Conservation (phyloP, 2,888 invertebrate species). For the Scaptomyza reducta region DNA sequence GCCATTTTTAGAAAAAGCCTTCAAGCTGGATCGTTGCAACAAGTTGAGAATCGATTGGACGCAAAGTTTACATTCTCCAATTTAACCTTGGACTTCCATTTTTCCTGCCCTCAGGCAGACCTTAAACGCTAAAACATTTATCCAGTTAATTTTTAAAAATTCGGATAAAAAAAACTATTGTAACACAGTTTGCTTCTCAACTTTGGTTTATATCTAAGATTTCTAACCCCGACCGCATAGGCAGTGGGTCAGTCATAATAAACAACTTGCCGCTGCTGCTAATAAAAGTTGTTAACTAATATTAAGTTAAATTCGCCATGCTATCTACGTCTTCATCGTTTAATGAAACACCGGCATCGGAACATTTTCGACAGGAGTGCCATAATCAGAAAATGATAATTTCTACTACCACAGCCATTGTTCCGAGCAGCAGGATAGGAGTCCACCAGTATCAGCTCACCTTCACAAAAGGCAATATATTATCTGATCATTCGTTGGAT, state of each 20-base stretch:
- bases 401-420: slow-evolving; percentile 9
- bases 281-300: slow-evolving; percentile 2
- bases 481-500: slow-evolving; percentile 15
- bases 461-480: slow-evolving; percentile 20
- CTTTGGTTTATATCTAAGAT: neutral
- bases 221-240: neutral
- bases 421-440: slow-evolving; percentile 9
- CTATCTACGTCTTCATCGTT: neutral
- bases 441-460: neutral
- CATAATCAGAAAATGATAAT: slow-evolving; percentile 16
- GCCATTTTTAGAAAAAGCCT: too few relatives aligned
- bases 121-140: too few relatives aligned
- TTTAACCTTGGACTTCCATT: too few relatives aligned
- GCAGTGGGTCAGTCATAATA: too few relatives aligned
- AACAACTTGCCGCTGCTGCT: too few relatives aligned
- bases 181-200: too few relatives aligned
- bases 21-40: too few relatives aligned
- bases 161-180: too few relatives aligned
- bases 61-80: too few relatives aligned
- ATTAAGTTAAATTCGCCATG: slow-evolving; percentile 2
- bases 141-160: too few relatives aligned
- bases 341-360: slow-evolving; percentile 1
- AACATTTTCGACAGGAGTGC: slow-evolving; percentile 5
- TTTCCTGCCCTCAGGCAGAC: too few relatives aligned
- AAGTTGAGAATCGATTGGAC: too few relatives aligned